Base-by-base conservation (phyloP, 2,888 invertebrate genomes). In the Aleiodes alternator region DNA sequence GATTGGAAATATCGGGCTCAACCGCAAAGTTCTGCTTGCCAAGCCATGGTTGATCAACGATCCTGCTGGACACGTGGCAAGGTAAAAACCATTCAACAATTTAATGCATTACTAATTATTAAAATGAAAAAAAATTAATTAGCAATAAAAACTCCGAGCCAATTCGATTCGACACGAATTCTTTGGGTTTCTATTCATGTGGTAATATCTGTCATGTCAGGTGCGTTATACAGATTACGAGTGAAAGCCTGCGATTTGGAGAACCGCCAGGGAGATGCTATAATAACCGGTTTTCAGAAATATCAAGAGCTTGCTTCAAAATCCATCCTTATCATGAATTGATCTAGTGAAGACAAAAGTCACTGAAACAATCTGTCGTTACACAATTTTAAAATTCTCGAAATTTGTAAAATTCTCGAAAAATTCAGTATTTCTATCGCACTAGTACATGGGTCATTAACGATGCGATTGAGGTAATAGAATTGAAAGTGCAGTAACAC, bases 1-100 rank as follows among this genome's bases (percentile, higher is more conserved):
- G 97, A 97, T 89, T 97, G 97, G 97, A 96, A 96, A 84, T 97
- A 96, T 90, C 95, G 96, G 81, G 94, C 97, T 0, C 96, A 97
- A 87, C 95, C 96, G 0, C 95, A 96, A 89, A 91, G 93, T 61
- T 92, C 95, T 0, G 96, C 96, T 0, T 97, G 96, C 81, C 95
- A 96, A 87, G 96, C 96, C 0, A 96, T 96, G 96, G 91, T 93
- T 72, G 96, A 96, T 85, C 93, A 94, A 83, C 92, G 96, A 57
- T 96, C 96, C 85, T 94, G 94, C 84, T 97, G 97, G 97, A 97
- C 97, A 0, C 92, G 97, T 76, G 97, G 98, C 66, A 97, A 97
- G 90, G 91, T 92, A 77, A 78, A 51, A 23, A n/a, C n/a, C 38
- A 38, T 3, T 6, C 4, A 16, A 9, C 23, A 16, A 48, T 66